Percentiles rank a stretch among this genome's conserved stretches.
Conservation (phyloP, 2,113 vertebrate species). For the Galeopterus variegatus region DNA sequence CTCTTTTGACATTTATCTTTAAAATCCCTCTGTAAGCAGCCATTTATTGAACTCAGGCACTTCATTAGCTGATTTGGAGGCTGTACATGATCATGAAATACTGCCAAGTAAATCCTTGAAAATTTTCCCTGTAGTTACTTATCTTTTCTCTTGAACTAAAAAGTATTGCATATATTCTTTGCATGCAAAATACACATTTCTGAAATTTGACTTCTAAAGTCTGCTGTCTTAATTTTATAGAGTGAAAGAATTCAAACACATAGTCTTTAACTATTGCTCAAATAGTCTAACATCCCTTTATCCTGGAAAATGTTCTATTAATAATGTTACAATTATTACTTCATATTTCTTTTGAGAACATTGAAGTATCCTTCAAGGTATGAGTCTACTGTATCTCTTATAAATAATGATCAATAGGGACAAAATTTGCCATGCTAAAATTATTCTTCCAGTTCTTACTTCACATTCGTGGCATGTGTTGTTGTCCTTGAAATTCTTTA, state of each 20-base stretch:
- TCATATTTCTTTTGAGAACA: conserved; percentile 3
- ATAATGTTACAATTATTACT: neutral
- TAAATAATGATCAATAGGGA: neutral
- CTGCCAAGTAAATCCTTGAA: neutral
- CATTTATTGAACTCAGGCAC: neutral
- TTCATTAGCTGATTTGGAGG: conserved; percentile 16
- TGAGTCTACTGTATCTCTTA: neutral
- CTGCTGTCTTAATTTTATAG: neutral
- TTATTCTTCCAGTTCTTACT: neutral
- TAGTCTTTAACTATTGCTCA: neutral
- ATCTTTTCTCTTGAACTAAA: conserved; percentile 11
- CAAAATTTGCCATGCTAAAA: neutral
- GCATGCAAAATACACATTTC: neutral
- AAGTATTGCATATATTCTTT: neutral
- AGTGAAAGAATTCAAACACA: neutral
- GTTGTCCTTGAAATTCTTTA: neutral
- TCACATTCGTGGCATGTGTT: neutral
- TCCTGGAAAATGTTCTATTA: neutral
- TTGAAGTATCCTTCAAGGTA: neutral
- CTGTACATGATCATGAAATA: neutral
- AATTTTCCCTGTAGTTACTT: neutral
- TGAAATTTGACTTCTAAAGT: neutral
- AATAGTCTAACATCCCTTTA: neutral
- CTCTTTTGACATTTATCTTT: conserved; percentile 53
- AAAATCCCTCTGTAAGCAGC: conserved; percentile 12